Conservation (phyloP, 1,140 invertebrate genomes). For the Achatina immaculata region DNA sequence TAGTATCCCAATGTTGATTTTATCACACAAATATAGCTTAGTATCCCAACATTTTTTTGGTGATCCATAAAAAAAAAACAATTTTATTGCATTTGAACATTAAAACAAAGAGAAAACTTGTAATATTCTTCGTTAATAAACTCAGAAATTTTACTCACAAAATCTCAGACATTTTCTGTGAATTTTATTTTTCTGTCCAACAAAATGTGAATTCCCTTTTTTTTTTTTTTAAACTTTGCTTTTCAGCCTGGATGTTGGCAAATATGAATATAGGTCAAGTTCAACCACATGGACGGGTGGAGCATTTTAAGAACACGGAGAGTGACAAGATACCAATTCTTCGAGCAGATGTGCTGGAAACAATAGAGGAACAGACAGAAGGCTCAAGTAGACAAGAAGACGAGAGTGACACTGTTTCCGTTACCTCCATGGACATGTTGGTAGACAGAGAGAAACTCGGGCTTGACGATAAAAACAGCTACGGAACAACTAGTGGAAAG, state of each 20-base stretch:
- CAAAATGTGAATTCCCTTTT: too few species aligned
- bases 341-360: constrained; percentile 25
- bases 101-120: too few species aligned
- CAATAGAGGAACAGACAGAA: constrained; percentile 27
- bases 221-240: constrained; percentile 1
- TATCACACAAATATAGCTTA: too few species aligned
- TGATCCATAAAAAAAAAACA: too few species aligned
- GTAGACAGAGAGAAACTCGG: constrained; percentile 34
- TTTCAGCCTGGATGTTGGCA: constrained; percentile 62
- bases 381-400: constrained; percentile 4
- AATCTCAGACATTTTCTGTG: too few species aligned
- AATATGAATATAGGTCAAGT: constrained; percentile 63
- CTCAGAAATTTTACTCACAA: too few species aligned
- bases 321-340: constrained; percentile 42
- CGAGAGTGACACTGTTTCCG: constrained; percentile 26
- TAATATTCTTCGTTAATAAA: too few species aligned
- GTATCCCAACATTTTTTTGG: too few species aligned
- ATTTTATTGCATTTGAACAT: too few species aligned
- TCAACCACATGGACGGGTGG: constrained; percentile 56
- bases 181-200: too few species aligned
- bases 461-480: background rate
- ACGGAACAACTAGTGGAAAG: constrained; percentile 4
- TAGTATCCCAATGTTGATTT: too few species aligned
- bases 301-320: constrained; percentile 47
- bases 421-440: constrained; percentile 34